Evolutionary conservation across 2,113 vertebrate genomes (phyloP).

Genomic region (Rhinoptilus africanus): DNA sequence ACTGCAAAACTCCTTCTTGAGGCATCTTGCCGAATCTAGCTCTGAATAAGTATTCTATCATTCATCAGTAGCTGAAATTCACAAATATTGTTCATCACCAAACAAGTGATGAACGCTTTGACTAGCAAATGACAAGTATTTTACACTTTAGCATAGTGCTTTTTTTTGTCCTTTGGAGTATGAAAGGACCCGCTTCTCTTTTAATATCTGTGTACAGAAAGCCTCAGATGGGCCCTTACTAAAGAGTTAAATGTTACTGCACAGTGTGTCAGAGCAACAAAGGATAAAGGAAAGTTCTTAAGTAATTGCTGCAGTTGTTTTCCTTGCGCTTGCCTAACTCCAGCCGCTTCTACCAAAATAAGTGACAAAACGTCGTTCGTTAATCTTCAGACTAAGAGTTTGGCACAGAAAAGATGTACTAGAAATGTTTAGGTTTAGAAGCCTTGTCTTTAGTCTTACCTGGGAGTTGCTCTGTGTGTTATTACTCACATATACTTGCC

Average conservation of each 20-base stretch:
- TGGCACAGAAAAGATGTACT: not conserved
- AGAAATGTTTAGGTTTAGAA: not conserved
- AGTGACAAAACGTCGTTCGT: not conserved
- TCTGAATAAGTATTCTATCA: not conserved
- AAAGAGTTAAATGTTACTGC: not conserved
- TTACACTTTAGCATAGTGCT: not conserved
- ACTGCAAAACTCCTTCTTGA: not conserved
- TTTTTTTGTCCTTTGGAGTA: not conserved
- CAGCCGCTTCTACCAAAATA: not conserved
- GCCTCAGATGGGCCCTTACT: not conserved
- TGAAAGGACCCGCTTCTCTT: not conserved
- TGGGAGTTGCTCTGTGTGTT: not conserved
- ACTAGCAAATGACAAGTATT: not conserved
- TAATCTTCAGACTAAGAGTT: not conserved
- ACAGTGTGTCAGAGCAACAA: not conserved
- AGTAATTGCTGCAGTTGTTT: not conserved
- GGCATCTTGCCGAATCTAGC: not conserved
- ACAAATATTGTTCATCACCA: not conserved
- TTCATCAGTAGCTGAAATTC: not conserved
- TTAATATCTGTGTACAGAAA: not conserved
- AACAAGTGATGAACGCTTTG: not conserved
- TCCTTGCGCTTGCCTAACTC: not conserved
- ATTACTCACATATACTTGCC: not conserved
- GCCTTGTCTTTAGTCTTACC: not conserved
- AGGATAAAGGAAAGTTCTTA: not conserved